phyloP scores from a whole-genome alignment of 2,113 vertebrate species.

The Dromas ardeola region DNA sequence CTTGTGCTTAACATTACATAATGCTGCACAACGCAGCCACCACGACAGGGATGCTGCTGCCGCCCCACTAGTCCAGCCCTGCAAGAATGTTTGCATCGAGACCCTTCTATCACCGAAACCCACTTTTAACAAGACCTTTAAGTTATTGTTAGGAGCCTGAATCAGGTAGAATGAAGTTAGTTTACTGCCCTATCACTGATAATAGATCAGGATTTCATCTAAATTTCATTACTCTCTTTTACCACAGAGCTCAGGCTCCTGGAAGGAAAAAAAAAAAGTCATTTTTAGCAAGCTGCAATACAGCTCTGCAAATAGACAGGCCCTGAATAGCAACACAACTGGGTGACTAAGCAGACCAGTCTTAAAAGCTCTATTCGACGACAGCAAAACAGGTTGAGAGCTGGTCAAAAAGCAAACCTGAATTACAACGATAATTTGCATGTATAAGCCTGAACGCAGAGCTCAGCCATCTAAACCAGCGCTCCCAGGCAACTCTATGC shows the following conservation, averaged over 20 bases:
- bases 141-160: too few relatives aligned
- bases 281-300: background rate
- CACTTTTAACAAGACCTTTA: background rate
- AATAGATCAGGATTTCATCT: background rate
- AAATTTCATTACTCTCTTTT: background rate
- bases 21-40: background rate
- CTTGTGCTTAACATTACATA: conserved; percentile 12
- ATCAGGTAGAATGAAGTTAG: background rate
- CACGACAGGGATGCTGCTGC: background rate
- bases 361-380: background rate
- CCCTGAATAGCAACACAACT: background rate
- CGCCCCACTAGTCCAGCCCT: background rate
- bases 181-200: background rate
- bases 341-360: conserved; percentile 34
- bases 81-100: background rate
- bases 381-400: background rate
- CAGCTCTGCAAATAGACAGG: background rate
- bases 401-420: background rate
- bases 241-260: background rate
- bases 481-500: rapidly evolving
- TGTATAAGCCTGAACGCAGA: rapidly evolving
- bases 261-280: background rate
- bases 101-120: background rate
- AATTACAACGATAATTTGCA: background rate
- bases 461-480: background rate